Evolutionary conservation across 2,888 invertebrate genomes (phyloP).

Genomic region (Cistogaster globosa): DNA sequence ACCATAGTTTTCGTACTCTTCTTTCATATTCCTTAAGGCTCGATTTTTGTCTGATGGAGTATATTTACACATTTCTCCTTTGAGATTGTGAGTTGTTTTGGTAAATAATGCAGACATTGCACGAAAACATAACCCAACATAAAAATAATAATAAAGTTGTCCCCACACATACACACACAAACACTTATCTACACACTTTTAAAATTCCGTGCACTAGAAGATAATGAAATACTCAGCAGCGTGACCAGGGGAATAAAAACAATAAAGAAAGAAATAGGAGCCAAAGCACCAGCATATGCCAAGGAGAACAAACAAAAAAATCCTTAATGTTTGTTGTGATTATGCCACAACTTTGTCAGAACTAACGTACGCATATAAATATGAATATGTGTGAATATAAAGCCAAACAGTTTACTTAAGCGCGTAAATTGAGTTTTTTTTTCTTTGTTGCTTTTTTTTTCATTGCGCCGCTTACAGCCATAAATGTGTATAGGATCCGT

Average conservation of each 20-base stretch:
- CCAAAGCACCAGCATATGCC: neutral
- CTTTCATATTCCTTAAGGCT: neutral
- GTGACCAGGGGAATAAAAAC: neutral
- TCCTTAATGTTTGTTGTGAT: conserved; percentile 65
- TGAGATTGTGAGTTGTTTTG: conserved; percentile 56
- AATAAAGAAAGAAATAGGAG: conserved; percentile 6
- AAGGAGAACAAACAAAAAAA: conserved; percentile 8
- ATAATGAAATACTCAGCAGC: conserved; percentile 10
- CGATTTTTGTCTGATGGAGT: conserved; percentile 13
- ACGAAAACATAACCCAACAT: conserved; percentile 54
- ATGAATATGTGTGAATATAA: neutral
- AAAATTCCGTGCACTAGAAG: conserved; percentile 6
- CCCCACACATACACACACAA: neutral
- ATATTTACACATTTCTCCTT: conserved; percentile 46
- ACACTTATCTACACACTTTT: conserved; percentile 2
- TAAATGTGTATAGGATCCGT: conserved; percentile 1
- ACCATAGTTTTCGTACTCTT: neutral
- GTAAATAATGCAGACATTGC: conserved; percentile 71
- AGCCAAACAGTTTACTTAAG: conserved; percentile 42
- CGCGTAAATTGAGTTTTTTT: conserved; percentile 58
- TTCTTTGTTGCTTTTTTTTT: conserved; percentile 10
- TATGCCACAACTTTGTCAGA: conserved; percentile 39
- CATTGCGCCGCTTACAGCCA: neutral
- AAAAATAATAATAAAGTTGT: neutral
- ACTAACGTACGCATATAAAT: conserved; percentile 1